Evolutionary conservation across 2,113 vertebrate genomes (phyloP).

Genomic region (Gasterosteus aculeatus): DNA sequence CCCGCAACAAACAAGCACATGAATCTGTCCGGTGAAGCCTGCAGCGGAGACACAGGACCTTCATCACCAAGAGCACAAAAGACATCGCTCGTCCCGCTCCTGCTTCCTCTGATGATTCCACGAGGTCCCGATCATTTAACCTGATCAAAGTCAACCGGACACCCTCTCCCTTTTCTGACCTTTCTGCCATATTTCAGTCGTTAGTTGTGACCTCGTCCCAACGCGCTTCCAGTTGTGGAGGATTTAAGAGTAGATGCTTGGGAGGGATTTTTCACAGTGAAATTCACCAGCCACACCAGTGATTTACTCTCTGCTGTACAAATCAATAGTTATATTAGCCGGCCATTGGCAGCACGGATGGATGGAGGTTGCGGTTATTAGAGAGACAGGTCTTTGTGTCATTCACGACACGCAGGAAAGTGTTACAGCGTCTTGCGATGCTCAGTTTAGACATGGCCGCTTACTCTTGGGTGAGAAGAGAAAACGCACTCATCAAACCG

Average conservation of each 20-base stretch:
- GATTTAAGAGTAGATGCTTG: constrained; percentile 12
- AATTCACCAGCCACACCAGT: constrained; percentile 13
- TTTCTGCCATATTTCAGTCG: not conserved
- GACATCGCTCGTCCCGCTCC: not conserved
- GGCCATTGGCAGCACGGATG: constrained; percentile 29
- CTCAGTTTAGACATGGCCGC: constrained; percentile 36
- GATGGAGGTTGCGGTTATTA: constrained; percentile 49
- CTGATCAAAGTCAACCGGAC: too few relatives aligned
- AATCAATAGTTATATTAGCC: constrained; percentile 55
- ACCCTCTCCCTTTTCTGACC: constrained; percentile 13
- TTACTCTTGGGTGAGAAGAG: constrained; percentile 17
- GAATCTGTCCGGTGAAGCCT: constrained; percentile 42
- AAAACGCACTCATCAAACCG: constrained; percentile 15
- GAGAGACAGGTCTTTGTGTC: constrained; percentile 33
- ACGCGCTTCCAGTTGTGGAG: not conserved
- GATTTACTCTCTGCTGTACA: constrained; percentile 41
- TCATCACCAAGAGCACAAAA: constrained; percentile 42
- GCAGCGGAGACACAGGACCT: constrained; percentile 31
- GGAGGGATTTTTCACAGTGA: constrained; percentile 12
- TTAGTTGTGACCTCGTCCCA: constrained; percentile 7
- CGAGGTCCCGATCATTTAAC: too few relatives aligned
- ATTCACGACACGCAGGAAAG: constrained; percentile 26
- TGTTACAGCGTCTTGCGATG: constrained; percentile 18
- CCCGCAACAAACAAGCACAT: constrained; percentile 41
- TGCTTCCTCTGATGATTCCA: too few relatives aligned